phyloP scores from a whole-genome alignment of 2,797 vertebrate genomes.

The Sebastes glaucus region DNA sequence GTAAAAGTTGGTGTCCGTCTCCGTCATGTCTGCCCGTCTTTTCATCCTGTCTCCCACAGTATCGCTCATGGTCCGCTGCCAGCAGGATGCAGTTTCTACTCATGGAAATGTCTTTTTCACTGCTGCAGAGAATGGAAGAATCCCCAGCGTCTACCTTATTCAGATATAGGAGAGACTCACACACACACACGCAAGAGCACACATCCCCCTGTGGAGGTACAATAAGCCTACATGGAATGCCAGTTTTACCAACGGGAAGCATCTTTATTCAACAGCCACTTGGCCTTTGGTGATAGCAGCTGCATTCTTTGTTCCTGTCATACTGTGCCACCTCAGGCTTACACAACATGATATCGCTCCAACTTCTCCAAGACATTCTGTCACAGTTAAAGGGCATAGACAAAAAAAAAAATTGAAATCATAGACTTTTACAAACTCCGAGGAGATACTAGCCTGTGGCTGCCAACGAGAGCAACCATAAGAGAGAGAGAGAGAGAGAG shows the following conservation, averaged over 20 bases:
- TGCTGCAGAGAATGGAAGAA: constrained; percentile 32
- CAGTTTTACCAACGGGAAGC: constrained; percentile 56
- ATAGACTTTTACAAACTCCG: constrained; percentile 37
- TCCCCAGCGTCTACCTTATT: constrained; percentile 36
- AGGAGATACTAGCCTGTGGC: constrained; percentile 35
- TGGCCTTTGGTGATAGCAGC: constrained; percentile 70
- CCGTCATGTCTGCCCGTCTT: constrained; percentile 54
- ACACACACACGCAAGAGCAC: constrained; percentile 13
- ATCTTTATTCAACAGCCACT: constrained; percentile 73
- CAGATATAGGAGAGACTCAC: constrained; percentile 39
- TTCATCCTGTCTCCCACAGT: constrained; percentile 49
- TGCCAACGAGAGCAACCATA: constrained; percentile 35
- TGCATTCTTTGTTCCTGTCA: constrained; percentile 69
- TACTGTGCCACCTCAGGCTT: constrained; percentile 64
- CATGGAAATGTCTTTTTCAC: constrained; percentile 55
- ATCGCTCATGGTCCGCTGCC: constrained; percentile 42
- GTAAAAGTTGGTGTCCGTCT: constrained; percentile 49
- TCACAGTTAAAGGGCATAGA: constrained; percentile 64
- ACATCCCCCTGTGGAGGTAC: constrained; percentile 56
- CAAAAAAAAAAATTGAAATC: constrained; percentile 53
- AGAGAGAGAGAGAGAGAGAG: background rate
- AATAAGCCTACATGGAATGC: constrained; percentile 60
- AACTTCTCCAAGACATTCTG: constrained; percentile 58
- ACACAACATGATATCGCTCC: constrained; percentile 51
- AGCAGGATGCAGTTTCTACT: constrained; percentile 44